These are phyloP conservation scores for Danio jaintianensis DNA, from an alignment of 2,797 vertebrate species.

Conservation along the genomic window DNA sequence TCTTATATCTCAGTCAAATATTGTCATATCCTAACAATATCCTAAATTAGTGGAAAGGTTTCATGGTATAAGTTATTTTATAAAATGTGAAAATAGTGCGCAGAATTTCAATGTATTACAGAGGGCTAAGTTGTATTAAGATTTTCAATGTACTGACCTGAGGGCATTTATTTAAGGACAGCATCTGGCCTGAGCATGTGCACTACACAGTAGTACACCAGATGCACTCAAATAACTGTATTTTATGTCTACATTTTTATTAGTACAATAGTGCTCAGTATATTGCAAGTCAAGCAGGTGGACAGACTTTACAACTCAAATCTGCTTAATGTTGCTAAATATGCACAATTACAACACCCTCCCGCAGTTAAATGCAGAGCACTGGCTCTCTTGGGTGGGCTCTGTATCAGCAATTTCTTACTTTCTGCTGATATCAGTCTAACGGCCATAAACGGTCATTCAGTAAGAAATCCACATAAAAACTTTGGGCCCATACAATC, in stretches of 20 bases:
- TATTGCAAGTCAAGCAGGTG: background rate
- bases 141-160: no score
- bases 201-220: background rate
- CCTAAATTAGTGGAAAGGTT: no score
- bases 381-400: background rate
- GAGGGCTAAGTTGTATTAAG: no score
- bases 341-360: conserved; percentile 11
- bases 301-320: conserved; percentile 23
- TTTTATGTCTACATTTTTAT: conserved; percentile 13
- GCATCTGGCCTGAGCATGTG: background rate
- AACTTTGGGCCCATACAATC: background rate
- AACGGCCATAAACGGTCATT: background rate
- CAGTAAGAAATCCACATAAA: background rate
- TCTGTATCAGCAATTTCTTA: conserved; percentile 25
- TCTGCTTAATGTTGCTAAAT: conserved; percentile 32
- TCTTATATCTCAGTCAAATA: no score
- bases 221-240: background rate
- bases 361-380: conserved; percentile 29
- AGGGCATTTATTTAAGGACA: no score
- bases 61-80: no score
- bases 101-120: no score
- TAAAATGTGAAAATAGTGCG: no score
- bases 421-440: conserved; percentile 24
- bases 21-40: no score
- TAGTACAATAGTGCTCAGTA: conserved; percentile 21